Evolutionary conservation across 2,113 vertebrate species (phyloP).

Genomic region (Oreochromis spilurus): DNA sequence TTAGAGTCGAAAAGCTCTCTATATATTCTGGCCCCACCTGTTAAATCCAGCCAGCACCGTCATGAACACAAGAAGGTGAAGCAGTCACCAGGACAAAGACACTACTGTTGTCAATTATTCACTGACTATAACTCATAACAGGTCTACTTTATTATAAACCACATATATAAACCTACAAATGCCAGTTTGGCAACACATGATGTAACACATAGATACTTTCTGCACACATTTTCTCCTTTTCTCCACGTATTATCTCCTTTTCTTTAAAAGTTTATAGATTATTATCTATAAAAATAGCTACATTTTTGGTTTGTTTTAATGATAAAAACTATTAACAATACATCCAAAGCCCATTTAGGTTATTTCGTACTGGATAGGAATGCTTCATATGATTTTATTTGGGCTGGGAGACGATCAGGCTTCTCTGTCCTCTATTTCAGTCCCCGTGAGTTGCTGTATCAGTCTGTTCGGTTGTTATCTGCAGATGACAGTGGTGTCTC

Average conservation of each 20-base stretch:
- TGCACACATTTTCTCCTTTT: neutral
- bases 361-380: neutral
- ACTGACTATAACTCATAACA: neutral
- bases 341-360: neutral
- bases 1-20: neutral
- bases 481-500: neutral
- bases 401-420: neutral
- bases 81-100: neutral
- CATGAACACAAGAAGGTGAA: neutral
- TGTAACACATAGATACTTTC: neutral
- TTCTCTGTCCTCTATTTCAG: neutral
- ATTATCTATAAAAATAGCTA: neutral
- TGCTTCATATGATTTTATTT: neutral
- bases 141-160: neutral
- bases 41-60: neutral
- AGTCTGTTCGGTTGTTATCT: neutral
- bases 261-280: neutral
- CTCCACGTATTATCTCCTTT: too few species aligned
- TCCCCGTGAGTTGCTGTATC: neutral
- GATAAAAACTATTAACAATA: neutral
- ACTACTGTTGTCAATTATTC: fast-evolving
- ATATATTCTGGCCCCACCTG: neutral
- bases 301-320: neutral
- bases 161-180: neutral
- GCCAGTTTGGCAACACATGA: neutral